phyloP scores from a whole-genome alignment of 2,888 invertebrate species.

The Tuberolachnus salignus region DNA sequence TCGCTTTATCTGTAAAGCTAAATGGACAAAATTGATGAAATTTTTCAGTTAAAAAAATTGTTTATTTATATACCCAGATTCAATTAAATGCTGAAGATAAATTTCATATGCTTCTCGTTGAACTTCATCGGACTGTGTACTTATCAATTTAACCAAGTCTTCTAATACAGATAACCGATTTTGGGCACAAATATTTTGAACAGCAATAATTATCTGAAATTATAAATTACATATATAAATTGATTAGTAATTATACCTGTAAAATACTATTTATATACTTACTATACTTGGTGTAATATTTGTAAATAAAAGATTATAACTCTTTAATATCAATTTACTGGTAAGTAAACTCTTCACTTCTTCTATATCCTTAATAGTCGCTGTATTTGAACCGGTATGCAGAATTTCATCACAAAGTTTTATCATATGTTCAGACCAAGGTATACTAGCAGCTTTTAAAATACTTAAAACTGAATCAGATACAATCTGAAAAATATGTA shows the following conservation, averaged over 20 bases:
- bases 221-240: neutral
- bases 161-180: constrained; percentile 33
- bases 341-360: constrained; percentile 62
- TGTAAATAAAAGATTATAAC: constrained; percentile 63
- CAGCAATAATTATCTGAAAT: constrained; percentile 39
- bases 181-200: constrained; percentile 53
- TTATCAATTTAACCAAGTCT: constrained; percentile 40
- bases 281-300: constrained; percentile 56
- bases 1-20: constrained; percentile 59
- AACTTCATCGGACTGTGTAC: constrained; percentile 33
- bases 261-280: constrained; percentile 28
- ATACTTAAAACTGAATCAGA: constrained; percentile 61
- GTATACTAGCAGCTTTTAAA: constrained; percentile 62
- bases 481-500: constrained; percentile 61
- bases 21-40: constrained; percentile 56
- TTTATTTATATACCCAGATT: constrained; percentile 57
- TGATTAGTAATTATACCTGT: too few species aligned
- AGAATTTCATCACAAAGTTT: constrained; percentile 61
- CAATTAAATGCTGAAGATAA: constrained; percentile 58
- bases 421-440: constrained; percentile 62
- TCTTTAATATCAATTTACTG: constrained; percentile 64
- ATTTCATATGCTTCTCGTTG: constrained; percentile 57
- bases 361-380: constrained; percentile 45
- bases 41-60: constrained; percentile 15
- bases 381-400: constrained; percentile 57